Percentiles rank a stretch among this genome's conserved stretches.
Conservation (phyloP, 2,113 vertebrate species). For the Leuciscus idus region DNA sequence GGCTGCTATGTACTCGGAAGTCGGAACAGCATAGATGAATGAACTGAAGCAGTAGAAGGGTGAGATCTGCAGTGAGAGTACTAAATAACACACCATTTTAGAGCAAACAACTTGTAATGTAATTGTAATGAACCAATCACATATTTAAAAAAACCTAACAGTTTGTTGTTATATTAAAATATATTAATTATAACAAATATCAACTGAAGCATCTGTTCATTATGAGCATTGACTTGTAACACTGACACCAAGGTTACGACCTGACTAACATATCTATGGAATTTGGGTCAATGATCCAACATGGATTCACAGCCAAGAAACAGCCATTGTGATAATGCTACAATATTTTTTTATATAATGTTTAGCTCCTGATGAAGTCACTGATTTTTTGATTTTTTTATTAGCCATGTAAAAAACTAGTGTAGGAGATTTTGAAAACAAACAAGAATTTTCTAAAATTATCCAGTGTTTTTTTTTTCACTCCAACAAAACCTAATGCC, state of each 20-base stretch:
- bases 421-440: background rate
- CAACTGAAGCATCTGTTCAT: background rate
- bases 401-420: background rate
- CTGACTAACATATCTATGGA: background rate
- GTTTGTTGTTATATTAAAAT: background rate
- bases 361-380: background rate
- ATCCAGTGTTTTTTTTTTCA: background rate
- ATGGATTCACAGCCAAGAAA: background rate
- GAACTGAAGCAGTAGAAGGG: background rate
- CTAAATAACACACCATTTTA: background rate
- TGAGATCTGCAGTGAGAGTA: background rate
- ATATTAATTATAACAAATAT: background rate
- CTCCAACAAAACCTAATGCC: background rate
- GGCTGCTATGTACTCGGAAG: background rate
- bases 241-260: background rate
- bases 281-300: conserved; percentile 21
- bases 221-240: background rate
- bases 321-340: background rate
- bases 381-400: background rate
- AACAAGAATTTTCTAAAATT: background rate
- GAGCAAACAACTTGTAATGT: background rate
- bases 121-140: background rate
- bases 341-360: background rate
- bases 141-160: background rate
- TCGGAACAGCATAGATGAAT: background rate